Percentiles rank a stretch among this genome's conserved stretches.
These are phyloP conservation scores for Tetragnatha montana DNA, from an alignment of 2,888 invertebrate genomes.

Conservation along the genomic window DNA sequence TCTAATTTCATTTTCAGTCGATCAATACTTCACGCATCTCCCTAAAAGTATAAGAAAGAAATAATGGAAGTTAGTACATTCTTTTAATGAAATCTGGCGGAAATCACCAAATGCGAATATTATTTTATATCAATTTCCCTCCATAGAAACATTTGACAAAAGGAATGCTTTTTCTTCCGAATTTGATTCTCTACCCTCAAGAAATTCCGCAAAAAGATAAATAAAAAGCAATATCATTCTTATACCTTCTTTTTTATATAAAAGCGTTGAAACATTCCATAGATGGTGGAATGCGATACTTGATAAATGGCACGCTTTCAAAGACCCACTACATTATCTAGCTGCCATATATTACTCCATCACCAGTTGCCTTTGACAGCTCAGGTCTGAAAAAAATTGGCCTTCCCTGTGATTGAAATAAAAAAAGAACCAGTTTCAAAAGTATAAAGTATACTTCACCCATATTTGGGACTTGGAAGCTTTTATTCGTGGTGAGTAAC, in stretches of 20 bases:
- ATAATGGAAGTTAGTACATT: too few species aligned
- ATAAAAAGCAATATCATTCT: slow-evolving; percentile 21
- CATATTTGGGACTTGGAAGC: slow-evolving; percentile 49
- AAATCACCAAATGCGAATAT: background rate
- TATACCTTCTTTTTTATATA: slow-evolving; percentile 42
- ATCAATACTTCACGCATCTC: too few species aligned
- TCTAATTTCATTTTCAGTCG: too few species aligned
- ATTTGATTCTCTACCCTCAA: slow-evolving; percentile 12
- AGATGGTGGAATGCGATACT: slow-evolving; percentile 57
- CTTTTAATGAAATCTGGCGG: too few species aligned
- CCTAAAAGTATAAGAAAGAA: too few species aligned
- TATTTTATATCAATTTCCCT: background rate
- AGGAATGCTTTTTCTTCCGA: slow-evolving; percentile 2
- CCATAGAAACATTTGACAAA: background rate
- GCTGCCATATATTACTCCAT: slow-evolving; percentile 54
- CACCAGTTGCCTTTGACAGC: slow-evolving; percentile 59
- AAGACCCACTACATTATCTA: slow-evolving; percentile 61
- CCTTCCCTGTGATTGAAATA: background rate
- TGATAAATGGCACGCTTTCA: slow-evolving; percentile 61
- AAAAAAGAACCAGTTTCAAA: slow-evolving; percentile 37
- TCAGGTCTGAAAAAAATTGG: slow-evolving; percentile 37
- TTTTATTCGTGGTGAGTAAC: slow-evolving; percentile 25
- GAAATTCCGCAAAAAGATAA: slow-evolving; percentile 4
- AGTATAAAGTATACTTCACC: slow-evolving; percentile 37
- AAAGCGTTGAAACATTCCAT: slow-evolving; percentile 45